Evolutionary conservation across 2,113 vertebrate genomes (phyloP).

Genomic region (Chauna torquata): DNA sequence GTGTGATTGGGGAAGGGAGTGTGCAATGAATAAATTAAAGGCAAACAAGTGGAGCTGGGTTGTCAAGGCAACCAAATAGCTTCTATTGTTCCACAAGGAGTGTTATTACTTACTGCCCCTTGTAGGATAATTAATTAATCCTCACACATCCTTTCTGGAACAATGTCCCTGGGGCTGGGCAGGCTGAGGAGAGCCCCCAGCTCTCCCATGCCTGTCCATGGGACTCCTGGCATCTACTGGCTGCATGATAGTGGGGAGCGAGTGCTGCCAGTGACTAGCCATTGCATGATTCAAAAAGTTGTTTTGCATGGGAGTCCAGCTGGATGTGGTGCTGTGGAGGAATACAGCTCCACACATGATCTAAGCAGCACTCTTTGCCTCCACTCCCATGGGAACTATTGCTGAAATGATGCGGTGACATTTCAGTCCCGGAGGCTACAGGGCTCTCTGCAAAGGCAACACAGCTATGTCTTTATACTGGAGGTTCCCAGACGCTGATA

Average conservation of each 20-base stretch:
- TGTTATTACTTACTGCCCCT: conserved; percentile 65
- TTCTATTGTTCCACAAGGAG: conserved; percentile 58
- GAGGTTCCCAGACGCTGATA: not conserved
- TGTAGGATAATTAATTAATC: conserved; percentile 69
- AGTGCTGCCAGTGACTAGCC: not conserved
- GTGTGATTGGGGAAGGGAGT: conserved; percentile 14
- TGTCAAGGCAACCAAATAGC: conserved; percentile 47
- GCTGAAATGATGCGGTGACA: not conserved
- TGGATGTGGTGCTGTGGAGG: not conserved
- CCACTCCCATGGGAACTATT: not conserved
- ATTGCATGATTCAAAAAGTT: not conserved
- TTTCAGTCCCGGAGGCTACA: not conserved
- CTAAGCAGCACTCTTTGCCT: not conserved
- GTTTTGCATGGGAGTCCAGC: not conserved
- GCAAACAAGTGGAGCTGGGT: conserved; percentile 39
- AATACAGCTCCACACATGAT: not conserved
- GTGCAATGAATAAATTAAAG: conserved; percentile 67
- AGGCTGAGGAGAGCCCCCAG: not conserved
- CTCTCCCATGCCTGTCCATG: not conserved
- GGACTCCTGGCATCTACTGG: not conserved
- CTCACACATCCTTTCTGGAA: conserved; percentile 44
- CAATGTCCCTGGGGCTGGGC: conserved; percentile 2
- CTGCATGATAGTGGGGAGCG: not conserved
- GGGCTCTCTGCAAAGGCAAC: not conserved
- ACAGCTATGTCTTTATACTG: not conserved